phyloP scores from a whole-genome alignment of 2,888 invertebrate species.

The Drosophila nr. perissopoda region DNA sequence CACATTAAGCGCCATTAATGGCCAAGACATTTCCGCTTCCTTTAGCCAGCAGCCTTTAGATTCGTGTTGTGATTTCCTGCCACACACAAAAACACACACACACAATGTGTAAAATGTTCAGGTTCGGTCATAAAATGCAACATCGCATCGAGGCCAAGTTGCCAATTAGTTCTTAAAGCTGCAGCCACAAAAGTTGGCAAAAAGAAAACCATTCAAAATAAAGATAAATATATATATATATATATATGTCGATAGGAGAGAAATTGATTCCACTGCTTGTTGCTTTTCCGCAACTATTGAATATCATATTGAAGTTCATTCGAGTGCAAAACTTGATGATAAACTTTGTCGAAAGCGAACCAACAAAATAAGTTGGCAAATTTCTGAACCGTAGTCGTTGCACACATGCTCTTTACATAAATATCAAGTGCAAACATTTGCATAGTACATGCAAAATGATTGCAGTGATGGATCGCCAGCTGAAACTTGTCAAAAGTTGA shows the following conservation, averaged over 20 bases:
- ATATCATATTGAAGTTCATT: constrained; percentile 59
- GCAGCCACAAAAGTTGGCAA: not conserved
- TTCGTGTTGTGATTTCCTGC: constrained; percentile 57
- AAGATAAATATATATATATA: too few relatives aligned
- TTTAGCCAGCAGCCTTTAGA: constrained; percentile 19
- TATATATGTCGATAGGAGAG: not conserved
- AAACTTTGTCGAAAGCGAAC: constrained; percentile 53
- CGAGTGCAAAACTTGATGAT: constrained; percentile 75
- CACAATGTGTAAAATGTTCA: constrained; percentile 27
- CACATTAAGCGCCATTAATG: constrained; percentile 74
- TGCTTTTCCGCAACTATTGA: constrained; percentile 36
- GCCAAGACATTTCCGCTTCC: constrained; percentile 59
- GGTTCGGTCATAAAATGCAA: constrained; percentile 18
- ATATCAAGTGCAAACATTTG: not conserved
- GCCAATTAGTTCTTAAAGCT: constrained; percentile 53
- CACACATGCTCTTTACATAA: constrained; percentile 6
- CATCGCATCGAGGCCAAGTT: constrained; percentile 33
- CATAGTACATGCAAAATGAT: not conserved
- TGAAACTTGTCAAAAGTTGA: not conserved
- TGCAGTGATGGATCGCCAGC: not conserved
- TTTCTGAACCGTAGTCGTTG: not conserved
- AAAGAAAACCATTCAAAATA: not conserved
- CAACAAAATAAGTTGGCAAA: constrained; percentile 3
- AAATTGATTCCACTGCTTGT: constrained; percentile 30
- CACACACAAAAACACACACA: constrained; percentile 6